Evolutionary conservation across 1,140 invertebrate genomes (phyloP), one percentile per base, ranked within the genome.

Genomic region (Trichogramma pretiosum): DNA sequence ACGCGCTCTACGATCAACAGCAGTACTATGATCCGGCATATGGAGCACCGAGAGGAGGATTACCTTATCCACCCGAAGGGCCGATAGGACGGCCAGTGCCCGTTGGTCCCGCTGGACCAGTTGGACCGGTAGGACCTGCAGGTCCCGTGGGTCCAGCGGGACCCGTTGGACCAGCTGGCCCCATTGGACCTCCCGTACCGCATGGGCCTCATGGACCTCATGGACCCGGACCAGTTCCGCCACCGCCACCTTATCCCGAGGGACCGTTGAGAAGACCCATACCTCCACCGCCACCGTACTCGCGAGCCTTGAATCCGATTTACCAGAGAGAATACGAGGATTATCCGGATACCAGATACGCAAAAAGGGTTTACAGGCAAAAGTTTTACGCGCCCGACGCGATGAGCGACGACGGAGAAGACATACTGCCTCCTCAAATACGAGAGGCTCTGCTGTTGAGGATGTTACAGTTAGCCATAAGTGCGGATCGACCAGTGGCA

Each of bases 381-480:
- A 71, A 71, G 32, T 65, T 66, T 10, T 73, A 71, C 21, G 42
- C 58, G 1, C 63, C 57, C 5, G 67, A 70, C 9, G 38, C 61
- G 1, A 13, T 14, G 0, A 28, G 45, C 1, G 67, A 70, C 1
- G 68, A 71, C 0, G 59, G 48, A 1, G 66, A 73, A n/a, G 79
- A 83, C 53, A 80, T 78, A 53, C 54, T 84, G 13, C 82, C 81
- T 9, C 67, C 78, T 0, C 77, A 81, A 22, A 77, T 84, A 8
- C 65, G 81, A 30, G 82, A 84, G 63, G 80, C 81, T 51, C 60
- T 84, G 16, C 55, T 84, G 5, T 54, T 83, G 38, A 77, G 81
- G 54, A 83, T 84, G 81, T 60, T 84, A 3, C 78, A 83, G 52
- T 55, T 84, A 16, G 81, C 81, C 0, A 82, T 84, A 40, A 81